These are phyloP conservation scores for Rhagonycha lutea DNA, from an alignment of 2,888 invertebrate genomes.

Conservation along the genomic window DNA sequence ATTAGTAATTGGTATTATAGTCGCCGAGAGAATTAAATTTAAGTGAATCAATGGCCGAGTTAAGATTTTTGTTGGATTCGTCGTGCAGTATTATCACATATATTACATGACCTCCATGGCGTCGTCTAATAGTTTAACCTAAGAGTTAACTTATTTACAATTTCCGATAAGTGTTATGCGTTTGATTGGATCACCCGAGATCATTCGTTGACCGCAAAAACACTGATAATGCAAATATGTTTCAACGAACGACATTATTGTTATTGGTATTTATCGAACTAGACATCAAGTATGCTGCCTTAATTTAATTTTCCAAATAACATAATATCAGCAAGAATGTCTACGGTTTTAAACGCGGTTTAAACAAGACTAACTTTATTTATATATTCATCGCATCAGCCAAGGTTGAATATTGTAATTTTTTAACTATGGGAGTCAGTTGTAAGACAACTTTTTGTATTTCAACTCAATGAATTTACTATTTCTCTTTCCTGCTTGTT, in stretches of 20 bases:
- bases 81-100: neutral
- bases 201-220: neutral
- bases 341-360: neutral
- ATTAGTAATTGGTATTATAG: neutral
- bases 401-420: slow-evolving; percentile 1
- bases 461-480: neutral
- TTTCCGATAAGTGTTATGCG: neutral
- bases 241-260: neutral
- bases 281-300: neutral
- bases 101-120: neutral
- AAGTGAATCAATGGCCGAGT: neutral
- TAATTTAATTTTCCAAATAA: neutral
- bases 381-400: neutral
- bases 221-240: neutral
- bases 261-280: neutral
- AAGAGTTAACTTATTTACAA: neutral
- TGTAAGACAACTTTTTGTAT: neutral
- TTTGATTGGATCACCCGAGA: neutral
- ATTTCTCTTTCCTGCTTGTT: neutral
- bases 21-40: neutral
- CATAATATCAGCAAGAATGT: neutral
- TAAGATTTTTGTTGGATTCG: neutral
- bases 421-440: neutral
- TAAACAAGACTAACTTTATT: neutral
- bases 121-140: neutral